Evolutionary conservation across 2,113 vertebrate species (phyloP), one percentile per base, ranked within the genome.

Genomic region (Bettongia penicillata): DNA sequence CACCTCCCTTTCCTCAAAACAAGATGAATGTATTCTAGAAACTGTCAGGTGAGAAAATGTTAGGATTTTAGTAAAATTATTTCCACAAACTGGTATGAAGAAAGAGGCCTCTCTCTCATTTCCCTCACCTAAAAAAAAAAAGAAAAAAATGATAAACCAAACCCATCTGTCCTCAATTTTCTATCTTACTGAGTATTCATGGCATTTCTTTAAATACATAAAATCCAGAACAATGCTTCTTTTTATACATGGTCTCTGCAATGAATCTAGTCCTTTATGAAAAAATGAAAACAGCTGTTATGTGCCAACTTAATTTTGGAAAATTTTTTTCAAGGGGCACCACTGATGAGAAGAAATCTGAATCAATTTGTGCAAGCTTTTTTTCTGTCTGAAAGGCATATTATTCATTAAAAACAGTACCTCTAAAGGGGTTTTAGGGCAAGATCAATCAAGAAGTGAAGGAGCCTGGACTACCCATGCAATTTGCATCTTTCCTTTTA

Each of bases 261-360:
- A 92, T 94, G 91, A 94, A 95, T 94, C 94, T 96, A 43, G 19
- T 43, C 16, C n/a, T 84, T 7, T 23, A 84, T 95, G 55, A 93
- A 0, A 94, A 95, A 93, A 95, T 26, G 2, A 14, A 14, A 96
- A 96, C 47, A 8, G 31, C 51, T 24, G 89, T 19, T 94, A 22
- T 91, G 93, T 95, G 55, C 25, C 24, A 95, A 50, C 91, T 91
- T 95, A 94, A 96, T 50, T 96, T 95, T 94, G 51, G 94, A 92
- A 97, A n/a, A n/a, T n/a, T n/a, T n/a, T n/a, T 90, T 97, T 91
- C 68, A 92, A 93, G 12, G 49, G 51, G 23, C 47, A 94, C 51
- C 91, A 51, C 4, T 97, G 95, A 31, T 94, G 92, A 97, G 84
- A 97, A 77, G 95, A 97, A 96, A 94, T 50, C 50, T 96, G 8